Conservation (phyloP, 2,888 invertebrate species). For the Drosophila borborema region DNA sequence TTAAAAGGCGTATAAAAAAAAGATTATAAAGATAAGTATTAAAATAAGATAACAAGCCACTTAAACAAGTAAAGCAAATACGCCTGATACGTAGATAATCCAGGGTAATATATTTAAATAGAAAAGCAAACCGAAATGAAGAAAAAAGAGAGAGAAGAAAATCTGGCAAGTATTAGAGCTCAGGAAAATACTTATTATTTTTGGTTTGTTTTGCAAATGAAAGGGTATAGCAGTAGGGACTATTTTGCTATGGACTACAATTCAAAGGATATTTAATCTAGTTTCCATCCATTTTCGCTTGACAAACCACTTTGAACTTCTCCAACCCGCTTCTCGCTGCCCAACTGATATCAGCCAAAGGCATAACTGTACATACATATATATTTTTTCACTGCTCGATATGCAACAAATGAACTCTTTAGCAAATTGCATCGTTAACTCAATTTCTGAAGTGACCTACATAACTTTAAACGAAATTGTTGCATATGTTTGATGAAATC, state of each 20-base stretch:
- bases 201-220: not conserved
- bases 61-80: not conserved
- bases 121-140: not conserved
- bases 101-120: too few relatives aligned
- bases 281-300: not conserved
- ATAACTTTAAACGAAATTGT: conserved; percentile 15
- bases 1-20: not conserved
- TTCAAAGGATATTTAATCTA: not conserved
- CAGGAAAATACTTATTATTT: too few relatives aligned
- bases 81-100: not conserved
- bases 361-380: conserved; percentile 37
- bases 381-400: conserved; percentile 51
- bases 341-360: conserved; percentile 2
- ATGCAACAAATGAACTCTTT: conserved; percentile 26
- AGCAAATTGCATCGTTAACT: conserved; percentile 21
- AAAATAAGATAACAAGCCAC: not conserved
- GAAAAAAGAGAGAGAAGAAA: not conserved
- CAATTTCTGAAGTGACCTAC: conserved; percentile 24
- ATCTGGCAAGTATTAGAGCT: too few relatives aligned
- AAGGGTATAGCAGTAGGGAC: not conserved
- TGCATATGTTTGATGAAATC: conserved; percentile 30
- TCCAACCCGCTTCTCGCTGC: not conserved
- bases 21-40: not conserved
- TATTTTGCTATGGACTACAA: not conserved
- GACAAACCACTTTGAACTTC: not conserved